Base-by-base conservation (phyloP, 2,113 vertebrate genomes). In the Capreolus pygargus region DNA sequence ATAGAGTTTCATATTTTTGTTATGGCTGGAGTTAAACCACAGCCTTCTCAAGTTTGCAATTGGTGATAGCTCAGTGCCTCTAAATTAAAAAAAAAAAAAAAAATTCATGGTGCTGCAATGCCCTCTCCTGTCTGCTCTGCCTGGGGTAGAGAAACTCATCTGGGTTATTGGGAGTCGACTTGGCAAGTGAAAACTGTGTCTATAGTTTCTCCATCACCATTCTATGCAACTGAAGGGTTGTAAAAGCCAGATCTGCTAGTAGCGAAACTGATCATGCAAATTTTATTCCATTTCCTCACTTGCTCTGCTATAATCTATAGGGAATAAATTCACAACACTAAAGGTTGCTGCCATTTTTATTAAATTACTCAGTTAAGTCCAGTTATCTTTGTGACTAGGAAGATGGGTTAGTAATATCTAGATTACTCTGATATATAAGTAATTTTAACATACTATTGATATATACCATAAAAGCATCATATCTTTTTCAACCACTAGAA, bases 121-220 rank as follows among this genome's bases (percentile, higher is more conserved):
- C 85, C 93, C 88, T 64, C 94, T 98, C 89, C 97, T 95, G 93
- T 95, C 89, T 89, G 90, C 83, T 97, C 12, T 96, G 78, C 43
- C 39, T 82, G 52, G 70, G 83, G n/a, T 89, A 27, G 64, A 76
- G 43, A 86, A 89, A 76, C 19, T 57, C 91, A 50, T 9, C 52
- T 81, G 60, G 74, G 30, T 90, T 67, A 45, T 10, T 39, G 28
- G 33, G 21, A 43, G 14, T 17, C 4, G 5, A 57, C 16, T n/a
- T 6, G 21, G 28, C 10, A 33, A 87, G 11, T 54, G 58, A 50
- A 70, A 52, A 64, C 4, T 11, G 33, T 78, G 43, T 85, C 64
- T 64, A 7, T 3, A 36, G 61, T 58, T 58, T 43, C 61, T 76
- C 21, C 50, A 6, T 43, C 25, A 7, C 52, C 19, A 10, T 86